Base-by-base conservation (phyloP, 2,797 vertebrate genomes). In the Enoplosus armatus region DNA sequence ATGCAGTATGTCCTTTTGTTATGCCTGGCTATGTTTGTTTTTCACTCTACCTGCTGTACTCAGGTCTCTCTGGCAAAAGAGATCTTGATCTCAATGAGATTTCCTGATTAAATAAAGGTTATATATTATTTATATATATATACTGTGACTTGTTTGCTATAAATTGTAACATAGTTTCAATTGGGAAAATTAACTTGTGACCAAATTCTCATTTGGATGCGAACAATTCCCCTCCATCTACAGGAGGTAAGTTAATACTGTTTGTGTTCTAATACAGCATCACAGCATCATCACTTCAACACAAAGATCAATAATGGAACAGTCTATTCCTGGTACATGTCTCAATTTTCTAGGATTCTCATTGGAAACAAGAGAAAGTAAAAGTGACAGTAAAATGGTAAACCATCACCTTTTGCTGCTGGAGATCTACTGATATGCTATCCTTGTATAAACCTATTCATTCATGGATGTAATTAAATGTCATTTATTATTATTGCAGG, bases 271-370 rank as follows among this genome's bases (percentile, higher is more conserved):
- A 22, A 73, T 39, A 26, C 51, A 16, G 65, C 39, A 56, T 51
- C 43, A 26, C 51, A 16, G 65, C 39, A 56, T 51, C 43, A 63
- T 68, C 35, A 66, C 33, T 41, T 56, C 24, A 35, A 65, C 65
- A 75, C 15, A 39, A 61, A 43, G 33, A 81, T 82, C 45, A 79
- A 85, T 73, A 79, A 77, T 69, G 12, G 69, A 84, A 60, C 31
- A 37, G 60, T 26, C 48, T 58, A 43, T 50, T 68, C 11, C 8
- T 67, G 56, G 15, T 58, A 48, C 39, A 54, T 39, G 11, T 50
- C n/a, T 74, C 24, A 54, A 8, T 70, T 60, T 77, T 60, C 18
- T 22, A n/a, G 8, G 8, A 62, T 47, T 63, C 22, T 62, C 18
- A 54, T 55, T 14, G 16, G 56, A 18, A 35, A 63, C 43, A 73